Evolutionary conservation across 64 coral and sea anemone genomes (phyloP), one percentile per base, ranked within the genome.

Genomic region (Hydrozoanthus tunicans): DNA sequence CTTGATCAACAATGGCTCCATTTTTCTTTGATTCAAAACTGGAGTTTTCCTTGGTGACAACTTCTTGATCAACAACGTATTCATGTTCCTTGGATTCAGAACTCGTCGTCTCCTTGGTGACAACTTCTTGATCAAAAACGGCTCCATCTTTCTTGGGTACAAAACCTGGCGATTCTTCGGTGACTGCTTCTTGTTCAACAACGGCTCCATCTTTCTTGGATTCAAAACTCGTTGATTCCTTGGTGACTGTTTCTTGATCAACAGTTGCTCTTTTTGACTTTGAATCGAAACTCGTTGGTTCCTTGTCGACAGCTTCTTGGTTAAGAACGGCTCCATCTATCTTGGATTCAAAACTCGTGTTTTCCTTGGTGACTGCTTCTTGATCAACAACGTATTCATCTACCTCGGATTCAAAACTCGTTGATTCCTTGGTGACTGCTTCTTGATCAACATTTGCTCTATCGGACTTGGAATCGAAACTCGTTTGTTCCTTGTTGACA

Each of bases 91-190:
- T 27, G n/a, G 55, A 57, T 5, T 12, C 7, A 53, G 10, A 73
- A 27, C 66, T 85, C 8, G 81, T 55, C 7, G 53, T 72, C 7
- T 86, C 66, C 82, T 86, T 70, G n/a, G 53, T 86, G 32, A 14
- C 17, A 59, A 54, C 53, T 11, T 73, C 82, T 57, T 71, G 53
- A 14, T 85, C 82, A 56, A 85, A 20, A 20, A 20, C 20, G 20
- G 20, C 20, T 20, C 20, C 4, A 57, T 58, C 23, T 61, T 9
- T 23, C 55, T 24, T 20, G 15, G 55, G 56, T 1, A 1, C 17
- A n/a, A 6, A 79, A 20, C 51, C 17, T 2, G 77, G 7, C 56
- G 54, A 57, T 7, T 79, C 77, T 51, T 58, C n/a, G 52, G 52
- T 56, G 58, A 20, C 53, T 56, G 77, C 54, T 17, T 79, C 77